These are phyloP conservation scores for Diadegma fenestrale DNA, from an alignment of 2,888 invertebrate species.

Conservation along the genomic window DNA sequence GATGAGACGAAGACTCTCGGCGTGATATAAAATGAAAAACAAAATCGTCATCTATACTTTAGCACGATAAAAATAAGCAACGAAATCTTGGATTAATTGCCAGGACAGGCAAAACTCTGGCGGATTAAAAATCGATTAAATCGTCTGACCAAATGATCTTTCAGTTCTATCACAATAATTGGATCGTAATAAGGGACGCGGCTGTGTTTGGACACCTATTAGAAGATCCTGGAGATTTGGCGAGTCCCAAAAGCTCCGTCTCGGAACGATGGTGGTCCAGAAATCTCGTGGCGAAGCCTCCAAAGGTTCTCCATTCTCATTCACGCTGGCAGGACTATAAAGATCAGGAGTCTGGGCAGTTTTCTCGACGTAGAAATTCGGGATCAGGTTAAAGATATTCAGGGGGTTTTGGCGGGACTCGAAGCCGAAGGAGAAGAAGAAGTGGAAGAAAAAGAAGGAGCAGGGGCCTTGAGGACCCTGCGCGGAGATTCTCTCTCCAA, in stretches of 20 bases:
- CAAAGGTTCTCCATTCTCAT: constrained; percentile 20
- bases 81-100: background rate
- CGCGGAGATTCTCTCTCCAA: constrained; percentile 40
- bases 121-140: constrained; percentile 36
- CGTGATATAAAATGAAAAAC: background rate
- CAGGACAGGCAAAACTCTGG: background rate
- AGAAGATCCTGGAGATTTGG: constrained; percentile 32
- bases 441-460: constrained; percentile 16
- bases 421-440: background rate
- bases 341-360: constrained; percentile 40
- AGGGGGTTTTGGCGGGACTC: constrained; percentile 65
- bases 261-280: constrained; percentile 65
- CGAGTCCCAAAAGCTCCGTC: constrained; percentile 25
- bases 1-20: background rate
- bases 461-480: constrained; percentile 33
- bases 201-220: constrained; percentile 37
- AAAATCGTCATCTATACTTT: constrained; percentile 31
- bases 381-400: constrained; percentile 79
- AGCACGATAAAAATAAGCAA: background rate
- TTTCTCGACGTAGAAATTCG: constrained; percentile 78
- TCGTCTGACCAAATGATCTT: constrained; percentile 10
- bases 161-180: constrained; percentile 35
- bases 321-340: background rate
- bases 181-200: constrained; percentile 51
- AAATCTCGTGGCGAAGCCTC: constrained; percentile 40